Evolutionary conservation across 2,113 vertebrate genomes (phyloP).

Genomic region (Tetrax tetrax): DNA sequence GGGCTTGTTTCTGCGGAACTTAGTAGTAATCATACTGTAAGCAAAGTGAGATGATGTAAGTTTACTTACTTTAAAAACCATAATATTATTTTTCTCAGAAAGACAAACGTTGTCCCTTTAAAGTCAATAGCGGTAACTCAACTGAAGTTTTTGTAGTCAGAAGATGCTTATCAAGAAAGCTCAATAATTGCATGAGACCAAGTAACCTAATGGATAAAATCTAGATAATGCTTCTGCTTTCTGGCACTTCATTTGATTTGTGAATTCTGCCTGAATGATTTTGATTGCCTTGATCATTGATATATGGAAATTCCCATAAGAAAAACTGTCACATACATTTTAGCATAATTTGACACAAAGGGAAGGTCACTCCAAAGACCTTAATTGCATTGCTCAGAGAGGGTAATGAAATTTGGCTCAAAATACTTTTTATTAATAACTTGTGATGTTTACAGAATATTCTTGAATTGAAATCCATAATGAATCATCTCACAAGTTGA

Average conservation of each 20-base stretch:
- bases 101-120: neutral
- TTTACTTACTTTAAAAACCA: neutral
- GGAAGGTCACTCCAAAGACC: constrained; percentile 29
- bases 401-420: neutral
- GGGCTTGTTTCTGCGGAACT: neutral
- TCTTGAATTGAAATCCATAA: neutral
- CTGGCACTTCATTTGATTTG: neutral
- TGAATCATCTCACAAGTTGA: neutral
- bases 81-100: neutral
- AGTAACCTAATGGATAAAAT: neutral
- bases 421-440: too few relatives aligned
- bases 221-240: neutral
- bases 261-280: constrained; percentile 35
- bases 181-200: neutral
- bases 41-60: neutral
- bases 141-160: neutral
- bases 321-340: constrained; percentile 34
- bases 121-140: neutral
- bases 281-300: constrained; percentile 29
- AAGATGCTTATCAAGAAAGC: neutral
- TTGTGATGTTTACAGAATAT: neutral
- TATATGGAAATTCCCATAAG: constrained; percentile 31
- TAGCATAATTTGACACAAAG: constrained; percentile 18
- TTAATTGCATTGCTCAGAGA: constrained; percentile 28
- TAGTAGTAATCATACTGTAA: neutral